Evolutionary conservation across 2,797 vertebrate species (phyloP).

Genomic region (Florisuga fusca): DNA sequence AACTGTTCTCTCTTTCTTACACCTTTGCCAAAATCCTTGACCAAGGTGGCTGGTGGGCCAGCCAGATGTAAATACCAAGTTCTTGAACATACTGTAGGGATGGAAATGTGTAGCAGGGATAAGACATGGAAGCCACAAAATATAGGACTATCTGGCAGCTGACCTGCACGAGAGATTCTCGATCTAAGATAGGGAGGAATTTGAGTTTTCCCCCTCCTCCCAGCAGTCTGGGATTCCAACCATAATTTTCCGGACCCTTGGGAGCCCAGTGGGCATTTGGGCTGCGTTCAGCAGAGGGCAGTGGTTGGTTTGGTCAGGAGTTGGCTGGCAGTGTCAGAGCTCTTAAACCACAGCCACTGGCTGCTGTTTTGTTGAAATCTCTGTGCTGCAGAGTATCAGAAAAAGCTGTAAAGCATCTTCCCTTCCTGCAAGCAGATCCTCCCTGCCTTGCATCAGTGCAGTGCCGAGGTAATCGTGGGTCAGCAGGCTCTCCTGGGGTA

Average conservation of each 20-base stretch:
- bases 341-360: background rate
- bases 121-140: background rate
- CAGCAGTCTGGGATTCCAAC: background rate
- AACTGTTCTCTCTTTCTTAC: background rate
- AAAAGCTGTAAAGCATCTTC: background rate
- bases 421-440: background rate
- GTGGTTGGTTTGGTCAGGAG: slow-evolving; percentile 32
- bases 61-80: too few species aligned
- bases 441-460: background rate
- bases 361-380: background rate
- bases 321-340: background rate
- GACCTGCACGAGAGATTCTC: background rate
- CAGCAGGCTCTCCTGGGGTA: background rate
- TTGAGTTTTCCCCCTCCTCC: background rate
- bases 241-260: background rate
- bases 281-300: slow-evolving; percentile 68
- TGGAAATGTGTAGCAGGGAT: background rate
- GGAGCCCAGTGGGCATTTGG: fast-evolving
- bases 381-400: background rate
- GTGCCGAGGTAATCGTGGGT: background rate
- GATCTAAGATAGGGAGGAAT: background rate
- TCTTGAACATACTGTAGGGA: background rate
- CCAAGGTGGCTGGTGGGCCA: background rate
- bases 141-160: background rate
- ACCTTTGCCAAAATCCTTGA: background rate